A percentile compares a stretch with the other conserved stretches of the same genome.
Conservation (phyloP, 2,797 vertebrate species). For the Gadopsis marmoratus region DNA sequence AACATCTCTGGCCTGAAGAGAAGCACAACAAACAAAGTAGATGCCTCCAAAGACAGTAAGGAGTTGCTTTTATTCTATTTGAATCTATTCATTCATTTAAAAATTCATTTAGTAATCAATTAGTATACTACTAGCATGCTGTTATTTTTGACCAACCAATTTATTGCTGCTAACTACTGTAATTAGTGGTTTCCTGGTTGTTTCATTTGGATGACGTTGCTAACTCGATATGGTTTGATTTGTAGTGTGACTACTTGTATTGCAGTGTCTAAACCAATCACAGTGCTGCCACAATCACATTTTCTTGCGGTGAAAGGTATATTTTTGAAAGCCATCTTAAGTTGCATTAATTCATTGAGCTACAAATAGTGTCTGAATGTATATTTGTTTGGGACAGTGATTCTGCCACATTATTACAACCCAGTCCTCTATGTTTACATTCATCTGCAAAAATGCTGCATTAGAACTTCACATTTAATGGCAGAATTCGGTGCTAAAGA, state of each 20-base stretch:
- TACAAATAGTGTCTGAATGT: conserved; percentile 7
- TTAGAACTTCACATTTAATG: conserved; percentile 35
- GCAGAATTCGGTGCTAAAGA: conserved; percentile 8
- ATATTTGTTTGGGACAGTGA: conserved; percentile 4
- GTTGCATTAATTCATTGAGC: neutral
- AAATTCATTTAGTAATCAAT: neutral
- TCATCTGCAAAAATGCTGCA: conserved; percentile 18
- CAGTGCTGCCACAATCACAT: too few species aligned
- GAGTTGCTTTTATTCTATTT: conserved; percentile 10
- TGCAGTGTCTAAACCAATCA: too few species aligned
- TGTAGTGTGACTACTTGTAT: neutral
- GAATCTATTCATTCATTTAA: neutral
- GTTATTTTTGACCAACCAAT: neutral
- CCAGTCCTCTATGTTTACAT: conserved; percentile 3
- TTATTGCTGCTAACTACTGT: neutral
- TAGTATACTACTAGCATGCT: neutral
- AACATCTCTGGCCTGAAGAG: conserved; percentile 48
- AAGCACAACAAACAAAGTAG: conserved; percentile 24
- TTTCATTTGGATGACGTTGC: neutral
- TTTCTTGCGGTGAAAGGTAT: neutral
- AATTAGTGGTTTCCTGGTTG: neutral
- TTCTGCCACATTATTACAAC: conserved; percentile 13
- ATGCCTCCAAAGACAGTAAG: neutral
- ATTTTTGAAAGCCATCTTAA: neutral
- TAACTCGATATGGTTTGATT: neutral